Base-by-base conservation (phyloP, 2,888 invertebrate species). In the Scrobipalpa costella region DNA sequence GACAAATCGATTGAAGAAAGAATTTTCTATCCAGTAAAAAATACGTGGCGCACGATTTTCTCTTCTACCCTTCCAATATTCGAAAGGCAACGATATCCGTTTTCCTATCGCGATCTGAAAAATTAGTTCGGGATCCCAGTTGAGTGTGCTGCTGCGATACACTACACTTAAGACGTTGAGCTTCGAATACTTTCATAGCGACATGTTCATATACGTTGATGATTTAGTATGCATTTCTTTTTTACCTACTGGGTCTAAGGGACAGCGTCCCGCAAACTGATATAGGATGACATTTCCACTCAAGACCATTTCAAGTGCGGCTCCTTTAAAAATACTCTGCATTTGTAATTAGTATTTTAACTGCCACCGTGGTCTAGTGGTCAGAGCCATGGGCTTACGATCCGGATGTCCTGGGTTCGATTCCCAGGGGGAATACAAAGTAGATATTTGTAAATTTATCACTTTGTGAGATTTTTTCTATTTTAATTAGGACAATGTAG, bases 121-220 rank as follows among this genome's bases (percentile, higher is more conserved):
- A 80, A 80, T 78, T 76, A 71, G 79, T 70, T 64, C 66, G 62
- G 69, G 71, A 70, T 68, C 67, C 67, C 47, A 63, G 58, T 61
- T 6, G 67, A 60, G 67, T 70, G 73, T 70, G 69, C 66, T 63
- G 67, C 69, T 65, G 72, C 76, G 79, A 79, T 77, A 79, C 72
- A 76, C 68, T 65, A 67, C 61, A 67, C 67, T 70, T 68, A n/a
- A 73, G 76, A 67, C 77, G 70, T 68, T 73, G 72, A n/a, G 34
- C 15, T 2, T 8, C 34, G 27, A 55, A 27, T 34, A 55, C 34
- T 13, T 33, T 34, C 34, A 34, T 15, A 34, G 34, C 55, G 55
- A 55, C 55, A 5, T 0, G 17, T 7, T 15, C 15, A 1, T 0
- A 55, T 11, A 15, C 7, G 7, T 15, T 34, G 15, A n/a, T 34